Conservation (phyloP, 2,888 invertebrate genomes). For the Lycia hirtaria region DNA sequence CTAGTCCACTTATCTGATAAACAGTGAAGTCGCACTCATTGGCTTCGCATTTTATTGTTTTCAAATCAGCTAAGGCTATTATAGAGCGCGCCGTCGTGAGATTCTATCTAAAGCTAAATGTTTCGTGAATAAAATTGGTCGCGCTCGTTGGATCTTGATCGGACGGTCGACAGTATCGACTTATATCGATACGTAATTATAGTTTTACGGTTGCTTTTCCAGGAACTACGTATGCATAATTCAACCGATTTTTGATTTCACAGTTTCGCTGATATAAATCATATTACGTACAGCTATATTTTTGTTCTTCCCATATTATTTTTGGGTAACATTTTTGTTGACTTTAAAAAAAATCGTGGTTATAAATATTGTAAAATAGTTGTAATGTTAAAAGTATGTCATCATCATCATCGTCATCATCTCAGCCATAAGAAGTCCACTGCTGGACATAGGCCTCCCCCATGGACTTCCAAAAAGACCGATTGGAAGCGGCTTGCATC, state of each 20-base stretch:
- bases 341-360: background rate
- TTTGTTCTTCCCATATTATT: background rate
- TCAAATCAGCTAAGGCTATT: conserved; percentile 59
- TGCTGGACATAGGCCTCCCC: too few species aligned
- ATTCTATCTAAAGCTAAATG: conserved; percentile 80
- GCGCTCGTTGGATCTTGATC: conserved; percentile 72
- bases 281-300: background rate
- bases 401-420: too few species aligned
- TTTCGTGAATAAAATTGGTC: conserved; percentile 83
- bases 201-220: conserved; percentile 62
- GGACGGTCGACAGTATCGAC: conserved; percentile 65
- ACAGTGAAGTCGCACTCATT: conserved; percentile 74
- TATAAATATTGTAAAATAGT: too few species aligned
- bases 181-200: conserved; percentile 75
- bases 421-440: too few species aligned
- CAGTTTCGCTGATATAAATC: background rate
- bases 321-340: background rate
- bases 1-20: conserved; percentile 73
- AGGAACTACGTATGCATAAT: conserved; percentile 65
- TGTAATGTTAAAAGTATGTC: too few species aligned
- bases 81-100: conserved; percentile 61
- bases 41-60: conserved; percentile 73
- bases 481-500: too few species aligned
- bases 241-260: conserved; percentile 39
- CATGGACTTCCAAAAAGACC: too few species aligned